Conservation (phyloP, 2,113 vertebrate genomes). For the Ctenodactylus gundi region DNA sequence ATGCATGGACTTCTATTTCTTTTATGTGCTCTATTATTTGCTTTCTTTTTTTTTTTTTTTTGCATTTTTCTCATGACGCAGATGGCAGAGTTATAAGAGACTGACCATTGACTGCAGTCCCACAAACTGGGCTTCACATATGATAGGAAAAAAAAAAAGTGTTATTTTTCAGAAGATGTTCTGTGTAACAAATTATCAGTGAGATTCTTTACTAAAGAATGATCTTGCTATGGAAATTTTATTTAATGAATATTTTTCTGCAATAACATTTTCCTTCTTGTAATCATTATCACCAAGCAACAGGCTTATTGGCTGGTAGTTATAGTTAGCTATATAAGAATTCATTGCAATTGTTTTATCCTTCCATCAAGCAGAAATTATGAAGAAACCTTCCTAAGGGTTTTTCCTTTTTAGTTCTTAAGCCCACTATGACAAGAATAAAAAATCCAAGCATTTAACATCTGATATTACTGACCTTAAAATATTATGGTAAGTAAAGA, state of each 20-base stretch:
- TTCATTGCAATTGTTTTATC: conserved; percentile 10
- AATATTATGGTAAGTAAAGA: not conserved
- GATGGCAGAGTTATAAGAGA: not conserved
- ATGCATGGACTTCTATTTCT: conserved; percentile 50
- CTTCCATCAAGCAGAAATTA: not conserved
- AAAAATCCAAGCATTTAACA: not conserved
- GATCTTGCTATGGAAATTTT: not conserved
- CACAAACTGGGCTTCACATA: conserved; percentile 17
- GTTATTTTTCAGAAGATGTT: not conserved
- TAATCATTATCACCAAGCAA: not conserved
- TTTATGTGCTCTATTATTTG: conserved; percentile 50
- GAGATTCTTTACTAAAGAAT: conserved; percentile 21
- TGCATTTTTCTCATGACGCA: conserved; percentile 51
- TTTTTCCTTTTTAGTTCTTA: not conserved
- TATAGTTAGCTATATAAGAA: not conserved
- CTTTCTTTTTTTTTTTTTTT: conserved; percentile 60
- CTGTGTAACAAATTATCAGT: conserved; percentile 16
- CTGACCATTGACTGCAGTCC: conserved; percentile 22
- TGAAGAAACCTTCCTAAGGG: not conserved
- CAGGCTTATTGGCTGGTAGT: conserved; percentile 8
- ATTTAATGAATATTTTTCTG: conserved; percentile 15
- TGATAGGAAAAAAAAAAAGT: conserved; percentile 20
- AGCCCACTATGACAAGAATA: not conserved
- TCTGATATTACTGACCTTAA: not conserved
- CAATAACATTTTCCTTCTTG: not conserved